These are phyloP conservation scores for Cyclophora albipunctata DNA, from an alignment of 2,888 invertebrate species.

Conservation along the genomic window DNA sequence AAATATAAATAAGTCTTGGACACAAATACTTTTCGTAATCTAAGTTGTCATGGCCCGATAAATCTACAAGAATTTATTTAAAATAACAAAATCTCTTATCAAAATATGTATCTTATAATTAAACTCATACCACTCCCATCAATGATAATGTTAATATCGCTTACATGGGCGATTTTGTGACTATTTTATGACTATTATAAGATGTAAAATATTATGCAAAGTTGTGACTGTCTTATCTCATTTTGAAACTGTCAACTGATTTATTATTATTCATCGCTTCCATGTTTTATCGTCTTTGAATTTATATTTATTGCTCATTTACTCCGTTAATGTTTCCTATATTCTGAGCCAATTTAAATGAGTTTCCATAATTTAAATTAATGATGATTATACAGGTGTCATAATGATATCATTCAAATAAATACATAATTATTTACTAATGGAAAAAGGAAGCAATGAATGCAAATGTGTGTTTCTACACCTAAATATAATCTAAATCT, in stretches of 20 bases:
- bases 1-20: conserved; percentile 60
- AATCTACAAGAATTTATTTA: conserved; percentile 58
- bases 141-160: conserved; percentile 59
- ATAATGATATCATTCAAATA: no score
- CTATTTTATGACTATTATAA: conserved; percentile 62
- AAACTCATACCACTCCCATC: conserved; percentile 66
- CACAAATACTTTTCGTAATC: conserved; percentile 55
- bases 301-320: conserved; percentile 17
- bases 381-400: conserved; percentile 12
- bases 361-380: conserved; percentile 11
- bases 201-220: conserved; percentile 43
- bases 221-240: conserved; percentile 38
- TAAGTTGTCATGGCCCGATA: conserved; percentile 71
- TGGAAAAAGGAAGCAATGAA: conserved; percentile 39
- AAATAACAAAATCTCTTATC: conserved; percentile 54
- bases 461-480: conserved; percentile 39
- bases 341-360: conserved; percentile 9
- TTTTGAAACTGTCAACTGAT: conserved; percentile 27
- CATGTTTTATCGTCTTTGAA: conserved; percentile 26
- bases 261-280: conserved; percentile 51
- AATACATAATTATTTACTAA: conserved; percentile 11
- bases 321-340: conserved; percentile 5
- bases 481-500: conserved; percentile 57
- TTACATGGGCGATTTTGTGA: conserved; percentile 58
- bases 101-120: conserved; percentile 49